Evolutionary conservation across 2,888 invertebrate genomes (phyloP), one percentile per base, ranked within the genome.

Genomic region (Elgonia sp.): DNA sequence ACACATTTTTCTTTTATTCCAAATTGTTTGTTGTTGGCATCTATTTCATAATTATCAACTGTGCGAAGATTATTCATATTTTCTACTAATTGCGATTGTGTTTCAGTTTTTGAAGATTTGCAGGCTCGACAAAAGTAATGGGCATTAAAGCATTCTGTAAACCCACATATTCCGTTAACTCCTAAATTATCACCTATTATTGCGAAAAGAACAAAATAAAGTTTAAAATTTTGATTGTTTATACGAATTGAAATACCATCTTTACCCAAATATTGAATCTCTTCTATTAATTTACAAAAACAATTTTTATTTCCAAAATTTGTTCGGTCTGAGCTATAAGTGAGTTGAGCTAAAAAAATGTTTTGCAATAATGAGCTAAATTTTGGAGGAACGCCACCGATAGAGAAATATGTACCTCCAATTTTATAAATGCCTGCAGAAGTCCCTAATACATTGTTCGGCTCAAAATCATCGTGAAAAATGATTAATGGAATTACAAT

Each of bases 141-240:
- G 10, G 83, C 42, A n/a, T 65, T 46, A 62, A 87, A 87, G 67
- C 83, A n/a, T 60, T 83, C 83, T 46, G 16, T 72, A 40, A 87
- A 87, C 0, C 83, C 83, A 9, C 77, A 63, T 10, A 87, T 42
- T 8, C 83, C 82, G 16, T 87, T 86, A 0, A 83, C 12, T 20
- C 81, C 86, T 53, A 86, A 82, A 72, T 82, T 86, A 53, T 86
- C 86, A n/a, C 76, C 86, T 0, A 86, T 20, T 46, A 82, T 21
- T 10, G n/a, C 50, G 63, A 76, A 37, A 42, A 53, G 12, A 46
- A 76, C 72, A 63, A 84, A 84, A 40, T 84, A 79, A 60, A 84
- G 8, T 18, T 14, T 63, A 39, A 63, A 39, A 2, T 4, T 4
- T 39, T 37, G 12, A 39, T 62, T 37, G 21, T 55, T 55, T 20